Conservation (phyloP, 2,888 invertebrate species). For the Thera obeliscata region DNA sequence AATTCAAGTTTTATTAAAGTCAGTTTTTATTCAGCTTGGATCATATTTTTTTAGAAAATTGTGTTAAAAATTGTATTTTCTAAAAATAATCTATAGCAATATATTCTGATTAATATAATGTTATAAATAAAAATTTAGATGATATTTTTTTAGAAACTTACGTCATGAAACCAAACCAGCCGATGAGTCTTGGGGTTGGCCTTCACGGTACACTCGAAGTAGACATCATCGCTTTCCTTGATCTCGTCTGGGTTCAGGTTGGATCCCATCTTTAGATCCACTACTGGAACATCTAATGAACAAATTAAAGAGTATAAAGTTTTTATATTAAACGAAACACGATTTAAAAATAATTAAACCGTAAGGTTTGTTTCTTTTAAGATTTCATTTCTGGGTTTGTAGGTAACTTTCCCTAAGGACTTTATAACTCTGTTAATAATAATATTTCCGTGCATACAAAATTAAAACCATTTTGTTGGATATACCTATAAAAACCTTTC, state of each 20-base stretch:
- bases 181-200: conserved; percentile 94
- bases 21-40: too few relatives aligned
- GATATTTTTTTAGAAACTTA: conserved; percentile 53
- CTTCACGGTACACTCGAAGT: conserved; percentile 93
- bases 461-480: conserved; percentile 7
- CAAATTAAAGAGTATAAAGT: background rate
- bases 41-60: too few relatives aligned
- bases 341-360: too few relatives aligned
- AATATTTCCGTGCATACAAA: background rate
- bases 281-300: conserved; percentile 89
- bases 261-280: conserved; percentile 92
- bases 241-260: conserved; percentile 93
- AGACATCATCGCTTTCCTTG: conserved; percentile 95
- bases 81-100: too few relatives aligned
- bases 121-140: background rate
- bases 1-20: too few relatives aligned
- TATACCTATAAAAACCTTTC: conserved; percentile 10
- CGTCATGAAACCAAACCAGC: conserved; percentile 93
- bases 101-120: too few relatives aligned
- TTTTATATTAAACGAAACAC: too few relatives aligned
- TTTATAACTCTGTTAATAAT: background rate
- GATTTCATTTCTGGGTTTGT: too few relatives aligned
- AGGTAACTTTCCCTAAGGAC: background rate
- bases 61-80: too few relatives aligned
- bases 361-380: too few relatives aligned